Evolutionary conservation across 2,797 vertebrate species (phyloP).

Genomic region (Thamnophis elegans): DNA sequence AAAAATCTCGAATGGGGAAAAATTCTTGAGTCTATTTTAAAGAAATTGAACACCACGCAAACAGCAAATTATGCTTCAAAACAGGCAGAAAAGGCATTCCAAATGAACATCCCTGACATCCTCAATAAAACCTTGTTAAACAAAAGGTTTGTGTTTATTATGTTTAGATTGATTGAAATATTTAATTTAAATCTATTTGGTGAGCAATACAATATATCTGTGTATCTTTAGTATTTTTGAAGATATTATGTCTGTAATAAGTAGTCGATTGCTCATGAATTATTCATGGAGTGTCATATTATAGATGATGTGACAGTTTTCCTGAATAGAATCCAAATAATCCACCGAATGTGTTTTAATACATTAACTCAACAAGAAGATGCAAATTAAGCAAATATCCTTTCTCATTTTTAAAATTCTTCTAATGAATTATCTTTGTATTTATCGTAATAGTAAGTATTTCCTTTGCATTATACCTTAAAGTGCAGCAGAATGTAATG

Average conservation of each 20-base stretch:
- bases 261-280: conserved; percentile 30
- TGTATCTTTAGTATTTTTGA: conserved; percentile 37
- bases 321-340: neutral
- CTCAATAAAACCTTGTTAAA: neutral
- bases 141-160: conserved; percentile 5
- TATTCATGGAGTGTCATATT: conserved; percentile 30
- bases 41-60: conserved; percentile 38
- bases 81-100: neutral
- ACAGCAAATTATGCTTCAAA: conserved; percentile 23
- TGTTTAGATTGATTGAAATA: conserved; percentile 36
- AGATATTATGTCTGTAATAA: conserved; percentile 42
- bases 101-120: neutral
- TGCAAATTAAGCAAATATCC: conserved; percentile 10
- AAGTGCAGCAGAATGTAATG: neutral
- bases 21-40: conserved; percentile 11
- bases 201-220: conserved; percentile 1
- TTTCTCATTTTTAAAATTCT: conserved; percentile 12
- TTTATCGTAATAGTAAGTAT: neutral
- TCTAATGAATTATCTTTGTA: neutral
- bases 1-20: conserved; percentile 19
- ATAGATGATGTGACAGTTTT: conserved; percentile 40
- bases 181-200: conserved; percentile 24
- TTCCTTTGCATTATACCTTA: neutral
- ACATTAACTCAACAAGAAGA: neutral
- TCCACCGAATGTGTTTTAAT: conserved; percentile 6